Percentiles rank a stretch among this genome's conserved stretches.
Conservation (phyloP, 1,140 invertebrate species). For the Pinna nobilis region DNA sequence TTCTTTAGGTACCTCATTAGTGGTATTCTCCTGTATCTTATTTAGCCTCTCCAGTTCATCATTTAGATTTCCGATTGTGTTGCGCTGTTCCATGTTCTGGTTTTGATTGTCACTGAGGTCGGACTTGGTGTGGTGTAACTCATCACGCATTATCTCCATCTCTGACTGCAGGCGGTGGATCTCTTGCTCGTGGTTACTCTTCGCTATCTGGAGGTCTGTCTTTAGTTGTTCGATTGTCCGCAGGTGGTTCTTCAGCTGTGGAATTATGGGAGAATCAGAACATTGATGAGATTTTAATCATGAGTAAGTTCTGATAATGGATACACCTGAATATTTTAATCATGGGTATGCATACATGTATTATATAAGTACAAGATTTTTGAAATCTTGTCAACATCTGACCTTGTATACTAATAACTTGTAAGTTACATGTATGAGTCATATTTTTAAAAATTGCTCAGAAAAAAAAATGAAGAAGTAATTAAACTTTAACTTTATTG, state of each 20-base stretch:
- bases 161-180: conserved; percentile 64
- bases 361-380: too few species aligned
- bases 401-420: too few species aligned
- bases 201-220: conserved; percentile 61
- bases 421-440: too few species aligned
- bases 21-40: conserved; percentile 59
- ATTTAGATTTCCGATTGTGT: conserved; percentile 55
- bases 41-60: conserved; percentile 63
- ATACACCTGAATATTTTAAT: too few species aligned
- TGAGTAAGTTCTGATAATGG: too few species aligned
- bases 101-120: conserved; percentile 59
- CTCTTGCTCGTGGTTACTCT: conserved; percentile 64
- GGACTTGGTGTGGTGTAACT: conserved; percentile 47
- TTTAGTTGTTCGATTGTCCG: conserved; percentile 70
- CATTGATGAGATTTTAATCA: too few species aligned
- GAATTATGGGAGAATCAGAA: too few species aligned
- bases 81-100: conserved; percentile 53
- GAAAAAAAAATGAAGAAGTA: too few species aligned
- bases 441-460: too few species aligned
- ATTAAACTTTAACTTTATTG: too few species aligned
- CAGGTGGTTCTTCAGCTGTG: conserved; percentile 70
- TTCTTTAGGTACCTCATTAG: conserved; percentile 52
- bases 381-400: too few species aligned
- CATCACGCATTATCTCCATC: conserved; percentile 54
- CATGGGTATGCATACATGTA: too few species aligned